Evolutionary conservation across 1,140 invertebrate species (phyloP), one percentile per base, ranked within the genome.

Genomic region (Eufriesea mexicana): DNA sequence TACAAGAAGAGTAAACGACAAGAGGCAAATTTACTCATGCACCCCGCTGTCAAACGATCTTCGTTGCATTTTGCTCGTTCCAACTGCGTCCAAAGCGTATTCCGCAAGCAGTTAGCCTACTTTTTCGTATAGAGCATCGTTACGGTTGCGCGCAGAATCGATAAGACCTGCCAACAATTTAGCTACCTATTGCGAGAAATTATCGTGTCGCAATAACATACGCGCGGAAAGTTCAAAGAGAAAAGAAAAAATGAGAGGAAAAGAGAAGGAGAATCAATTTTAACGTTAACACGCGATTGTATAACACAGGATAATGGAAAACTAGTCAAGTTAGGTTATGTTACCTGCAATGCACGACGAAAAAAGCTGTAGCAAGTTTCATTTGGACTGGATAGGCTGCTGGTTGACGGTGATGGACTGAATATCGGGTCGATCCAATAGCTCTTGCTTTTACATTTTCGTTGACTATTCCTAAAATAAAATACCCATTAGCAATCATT

Each of bases 341-440:
- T 90, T 94, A 96, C 96, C 94, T 98, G 97, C 57, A 99, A 95
- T 10, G 98, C 98, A 88, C 97, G 95, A 67, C 98, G 95, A 8
- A 99, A 98, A 91, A 98, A 99, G 90, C 97, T 98, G 94, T 99
- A 99, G 91, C 98, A 99, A 10, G 98, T 98, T 94, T 98, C 98
- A 89, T 98, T 98, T 8, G 98, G 98, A 86, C 97, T 98, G 47
- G 97, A 98, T 5, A 98, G 95, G 85, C 97, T 98, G 45, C 97
- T 98, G 71, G 96, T 97, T 84, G 97, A 97, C 49, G 96, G 96
- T 2, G 97, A 98, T 55, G 93, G 95, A 89, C 92, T 95, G 86
- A 92, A 91, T 86, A 94, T 92, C 49, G 95, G 95, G 86, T 96
- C 95, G 85, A 96, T 95, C 86, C 95, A 95, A 92, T 95, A 95